Conservation (phyloP, 2,113 vertebrate species). For the Raja brachyura region DNA sequence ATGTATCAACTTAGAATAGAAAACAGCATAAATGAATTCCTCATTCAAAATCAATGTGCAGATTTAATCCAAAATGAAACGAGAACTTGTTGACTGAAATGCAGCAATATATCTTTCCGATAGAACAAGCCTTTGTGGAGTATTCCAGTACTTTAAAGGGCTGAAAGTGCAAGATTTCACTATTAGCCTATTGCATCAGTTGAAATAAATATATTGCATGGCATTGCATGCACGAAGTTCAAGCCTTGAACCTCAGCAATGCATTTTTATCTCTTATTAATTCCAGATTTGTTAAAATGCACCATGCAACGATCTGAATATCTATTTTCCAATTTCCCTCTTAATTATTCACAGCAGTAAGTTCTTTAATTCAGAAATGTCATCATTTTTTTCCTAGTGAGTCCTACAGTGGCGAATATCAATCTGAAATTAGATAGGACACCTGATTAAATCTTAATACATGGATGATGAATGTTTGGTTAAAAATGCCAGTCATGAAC, state of each 20-base stretch:
- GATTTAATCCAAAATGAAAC: not conserved
- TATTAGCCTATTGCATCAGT: not conserved
- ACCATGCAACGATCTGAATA: not conserved
- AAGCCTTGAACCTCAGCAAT: not conserved
- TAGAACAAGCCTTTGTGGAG: not conserved
- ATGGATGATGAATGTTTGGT: not conserved
- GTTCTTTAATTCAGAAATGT: not conserved
- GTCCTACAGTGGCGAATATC: not conserved
- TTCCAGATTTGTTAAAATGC: not conserved
- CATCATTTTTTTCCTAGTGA: not conserved
- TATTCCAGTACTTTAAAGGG: not conserved
- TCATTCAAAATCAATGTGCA: not conserved
- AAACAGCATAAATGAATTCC: not conserved
- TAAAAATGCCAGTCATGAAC: not conserved
- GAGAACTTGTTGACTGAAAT: not conserved
- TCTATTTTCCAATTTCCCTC: not conserved
- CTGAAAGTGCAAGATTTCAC: not conserved
- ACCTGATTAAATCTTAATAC: not conserved
- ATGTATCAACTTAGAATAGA: not conserved
- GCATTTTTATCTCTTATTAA: not conserved
- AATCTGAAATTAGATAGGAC: not conserved
- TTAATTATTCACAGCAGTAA: not conserved
- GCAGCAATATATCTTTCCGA: not conserved
- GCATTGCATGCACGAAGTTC: too few species aligned
- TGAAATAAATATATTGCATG: not conserved